Percentiles rank a stretch among this genome's conserved stretches.
Evolutionary conservation across 2,888 invertebrate genomes (phyloP).

Genomic region (Drosophila barbarae): DNA sequence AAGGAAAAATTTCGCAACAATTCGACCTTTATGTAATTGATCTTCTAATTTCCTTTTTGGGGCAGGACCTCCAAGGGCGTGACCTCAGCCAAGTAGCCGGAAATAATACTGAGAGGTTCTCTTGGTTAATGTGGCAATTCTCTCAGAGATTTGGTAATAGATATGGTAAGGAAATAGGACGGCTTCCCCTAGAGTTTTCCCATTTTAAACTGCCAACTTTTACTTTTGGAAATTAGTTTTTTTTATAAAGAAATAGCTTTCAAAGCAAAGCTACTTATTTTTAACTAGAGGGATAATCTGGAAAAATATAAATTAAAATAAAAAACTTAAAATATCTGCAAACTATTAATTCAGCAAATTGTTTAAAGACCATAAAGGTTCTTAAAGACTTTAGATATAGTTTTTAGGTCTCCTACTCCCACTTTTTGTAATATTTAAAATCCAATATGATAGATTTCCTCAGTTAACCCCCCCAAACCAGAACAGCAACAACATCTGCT

Average conservation of each 20-base stretch:
- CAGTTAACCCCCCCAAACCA: constrained; percentile 4
- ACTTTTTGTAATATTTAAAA: no score
- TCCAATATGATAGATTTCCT: not conserved
- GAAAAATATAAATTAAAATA: not conserved
- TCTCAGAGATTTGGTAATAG: not conserved
- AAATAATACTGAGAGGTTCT: constrained; percentile 3
- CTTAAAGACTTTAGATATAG: rapidly evolving
- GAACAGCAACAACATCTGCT: constrained; percentile 47
- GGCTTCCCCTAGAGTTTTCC: no score
- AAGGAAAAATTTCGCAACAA: constrained; percentile 40
- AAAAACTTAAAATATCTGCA: not conserved
- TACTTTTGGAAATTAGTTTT: not conserved
- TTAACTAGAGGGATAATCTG: not conserved
- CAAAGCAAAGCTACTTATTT: not conserved
- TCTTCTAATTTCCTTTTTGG: constrained; percentile 38
- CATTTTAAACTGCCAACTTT: not conserved
- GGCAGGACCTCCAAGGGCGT: constrained; percentile 62
- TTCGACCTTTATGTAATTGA: constrained; percentile 57
- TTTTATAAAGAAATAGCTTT: not conserved
- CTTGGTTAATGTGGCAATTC: constrained; percentile 28
- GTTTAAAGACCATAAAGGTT: not conserved
- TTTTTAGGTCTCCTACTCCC: not conserved
- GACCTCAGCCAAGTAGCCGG: constrained; percentile 43
- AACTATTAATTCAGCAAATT: not conserved
- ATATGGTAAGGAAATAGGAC: not conserved